Percentiles rank a stretch among this genome's conserved stretches.
These are phyloP conservation scores for Caenorhabditis remanei DNA, from an alignment of 1,140 invertebrate species.

Conservation along the genomic window DNA sequence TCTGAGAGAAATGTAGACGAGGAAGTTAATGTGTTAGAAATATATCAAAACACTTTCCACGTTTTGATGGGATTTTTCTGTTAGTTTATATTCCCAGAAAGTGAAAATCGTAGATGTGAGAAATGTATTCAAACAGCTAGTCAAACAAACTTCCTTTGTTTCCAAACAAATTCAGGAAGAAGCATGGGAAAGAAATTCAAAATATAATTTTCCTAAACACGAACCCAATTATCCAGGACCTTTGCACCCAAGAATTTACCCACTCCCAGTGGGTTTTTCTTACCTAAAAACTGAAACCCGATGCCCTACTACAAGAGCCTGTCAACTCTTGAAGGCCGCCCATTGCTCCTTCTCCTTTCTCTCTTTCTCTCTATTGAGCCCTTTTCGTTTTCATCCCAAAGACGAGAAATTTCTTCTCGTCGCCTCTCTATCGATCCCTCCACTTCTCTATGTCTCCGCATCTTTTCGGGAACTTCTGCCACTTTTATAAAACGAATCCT, in stretches of 20 bases:
- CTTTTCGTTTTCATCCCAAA: constrained; percentile 23
- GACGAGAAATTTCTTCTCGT: constrained; percentile 19
- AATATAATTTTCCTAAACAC: not conserved
- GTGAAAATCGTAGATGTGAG: too few species aligned
- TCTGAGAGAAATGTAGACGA: not conserved
- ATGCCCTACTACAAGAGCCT: not conserved
- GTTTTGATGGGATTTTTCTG: too few species aligned
- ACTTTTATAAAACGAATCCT: constrained; percentile 11
- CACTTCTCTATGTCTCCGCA: constrained; percentile 6
- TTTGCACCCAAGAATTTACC: not conserved
- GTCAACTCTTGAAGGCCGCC: constrained; percentile 44
- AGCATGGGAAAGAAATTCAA: not conserved
- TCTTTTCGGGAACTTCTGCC: not conserved
- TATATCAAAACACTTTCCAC: too few species aligned
- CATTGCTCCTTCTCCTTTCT: constrained; percentile 27
- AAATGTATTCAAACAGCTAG: too few species aligned
- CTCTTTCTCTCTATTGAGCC: constrained; percentile 31
- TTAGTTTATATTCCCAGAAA: too few species aligned
- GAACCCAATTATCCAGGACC: not conserved
- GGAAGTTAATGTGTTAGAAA: too few species aligned
- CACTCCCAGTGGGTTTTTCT: not conserved
- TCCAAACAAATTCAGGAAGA: too few species aligned
- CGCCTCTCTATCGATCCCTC: constrained; percentile 51
- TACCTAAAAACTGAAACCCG: not conserved
- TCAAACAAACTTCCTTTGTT: too few species aligned